Evolutionary conservation across 1,140 invertebrate genomes (phyloP), one percentile per base, ranked within the genome.

Genomic region (Ceratitis capitata): DNA sequence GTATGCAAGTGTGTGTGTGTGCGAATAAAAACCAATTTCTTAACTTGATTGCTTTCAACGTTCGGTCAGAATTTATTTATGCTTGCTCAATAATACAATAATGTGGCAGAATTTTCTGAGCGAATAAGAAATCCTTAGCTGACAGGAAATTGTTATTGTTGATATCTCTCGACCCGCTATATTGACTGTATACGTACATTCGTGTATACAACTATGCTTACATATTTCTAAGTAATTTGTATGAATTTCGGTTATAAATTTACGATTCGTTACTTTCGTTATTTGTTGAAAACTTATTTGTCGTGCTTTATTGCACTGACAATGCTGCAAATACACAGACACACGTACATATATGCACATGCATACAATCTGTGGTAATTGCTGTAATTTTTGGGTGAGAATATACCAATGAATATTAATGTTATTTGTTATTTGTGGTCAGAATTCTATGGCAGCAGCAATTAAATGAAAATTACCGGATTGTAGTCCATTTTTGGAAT

Each of bases 141-240:
- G 61, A 39, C 61, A 69, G 29, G 61, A 69, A 69, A 69, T 69
- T 69, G 61, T 35, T 69, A 35, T 69, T 69, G 61, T 69, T 69
- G 32, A 69, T 39, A 19, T 69, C 29, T 69, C 29, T 1, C 26
- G 29, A 69, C 61, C 61, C n/a, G n/a, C n/a, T n/a, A n/a, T n/a
- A n/a, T 7, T 14, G 16, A n/a, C 9, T 16, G 61, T 16, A 69
- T n/a, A 7, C 16, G 32, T 39, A 69, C 14, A 26, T 61, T 29
- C 6, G 26, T 23, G 26, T 0, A 29, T 58, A 23, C 56, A 23
- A 9, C 0, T 26, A 58, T 29, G 26, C 7, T 7, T 49, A 49
- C 47, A 23, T 56, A 5, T 49, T 3, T 61, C 7, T 61, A 1
- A 3, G 26, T 16, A 12, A n/a, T 61, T 3, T 61, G 12, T 14